Percentiles rank a stretch among this genome's conserved stretches.
phyloP scores from a whole-genome alignment of 2,797 vertebrate genomes.

The Bufotes viridis region DNA sequence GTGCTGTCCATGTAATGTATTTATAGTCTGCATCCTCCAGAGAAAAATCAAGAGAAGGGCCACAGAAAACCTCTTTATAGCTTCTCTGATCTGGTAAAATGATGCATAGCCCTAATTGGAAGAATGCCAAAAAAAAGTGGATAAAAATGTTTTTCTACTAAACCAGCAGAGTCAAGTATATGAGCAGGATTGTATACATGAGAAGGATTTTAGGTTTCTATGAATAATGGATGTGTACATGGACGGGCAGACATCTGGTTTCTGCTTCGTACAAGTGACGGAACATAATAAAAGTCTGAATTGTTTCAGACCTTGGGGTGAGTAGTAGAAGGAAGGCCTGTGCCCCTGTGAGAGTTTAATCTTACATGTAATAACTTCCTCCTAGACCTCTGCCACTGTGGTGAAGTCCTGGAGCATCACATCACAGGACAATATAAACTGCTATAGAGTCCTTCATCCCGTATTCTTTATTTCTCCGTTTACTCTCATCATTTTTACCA shows the following conservation, averaged over 20 bases:
- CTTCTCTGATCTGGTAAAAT: too few relatives aligned
- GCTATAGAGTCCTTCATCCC: background rate
- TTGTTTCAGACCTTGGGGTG: conserved; percentile 41
- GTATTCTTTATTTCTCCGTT: background rate
- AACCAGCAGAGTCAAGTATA: background rate
- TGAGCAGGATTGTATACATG: background rate
- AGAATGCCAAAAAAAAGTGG: background rate
- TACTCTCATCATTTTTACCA: background rate
- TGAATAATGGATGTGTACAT: conserved; percentile 27
- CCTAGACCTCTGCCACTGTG: conserved; percentile 31
- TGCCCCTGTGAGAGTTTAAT: conserved; percentile 33
- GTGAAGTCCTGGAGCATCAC: conserved; percentile 23
- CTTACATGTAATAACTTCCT: conserved; percentile 50
- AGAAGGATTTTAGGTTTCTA: conserved; percentile 13
- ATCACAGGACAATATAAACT: background rate
- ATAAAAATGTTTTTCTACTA: background rate
- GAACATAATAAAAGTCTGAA: conserved; percentile 45
- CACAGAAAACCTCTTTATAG: too few relatives aligned
- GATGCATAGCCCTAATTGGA: too few relatives aligned
- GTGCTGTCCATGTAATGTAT: too few relatives aligned
- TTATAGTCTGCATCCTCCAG: too few relatives aligned
- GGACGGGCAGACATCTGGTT: conserved; percentile 10
- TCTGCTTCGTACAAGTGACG: conserved; percentile 1
- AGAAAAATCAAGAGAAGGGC: too few relatives aligned
- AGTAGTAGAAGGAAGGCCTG: conserved; percentile 24